Evolutionary conservation across 2,113 vertebrate genomes (phyloP).

Genomic region (Columba livia): DNA sequence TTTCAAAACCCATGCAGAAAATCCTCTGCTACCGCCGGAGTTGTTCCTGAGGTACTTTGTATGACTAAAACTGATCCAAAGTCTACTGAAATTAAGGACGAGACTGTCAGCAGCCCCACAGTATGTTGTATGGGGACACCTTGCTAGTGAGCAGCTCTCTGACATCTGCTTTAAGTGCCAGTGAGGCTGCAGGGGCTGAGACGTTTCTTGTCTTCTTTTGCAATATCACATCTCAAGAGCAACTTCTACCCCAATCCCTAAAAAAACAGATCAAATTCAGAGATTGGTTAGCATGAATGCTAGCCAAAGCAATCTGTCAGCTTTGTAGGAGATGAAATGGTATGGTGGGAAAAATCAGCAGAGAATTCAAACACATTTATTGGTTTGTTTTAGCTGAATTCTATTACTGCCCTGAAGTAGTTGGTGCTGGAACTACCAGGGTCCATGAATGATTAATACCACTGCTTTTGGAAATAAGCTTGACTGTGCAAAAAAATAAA

Average conservation of each 20-base stretch:
- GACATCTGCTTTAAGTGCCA: rapidly evolving
- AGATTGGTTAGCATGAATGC: not conserved
- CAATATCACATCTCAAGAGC: not conserved
- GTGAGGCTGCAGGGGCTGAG: not conserved
- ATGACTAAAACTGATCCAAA: not conserved
- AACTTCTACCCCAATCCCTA: not conserved
- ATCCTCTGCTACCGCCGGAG: not conserved
- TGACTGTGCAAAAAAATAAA: not conserved
- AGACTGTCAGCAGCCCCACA: not conserved
- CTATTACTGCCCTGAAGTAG: not conserved
- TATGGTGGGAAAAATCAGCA: not conserved
- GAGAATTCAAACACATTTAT: not conserved
- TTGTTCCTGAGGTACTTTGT: not conserved
- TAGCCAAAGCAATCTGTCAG: not conserved
- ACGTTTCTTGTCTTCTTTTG: not conserved
- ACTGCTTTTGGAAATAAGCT: not conserved
- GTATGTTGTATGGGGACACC: not conserved
- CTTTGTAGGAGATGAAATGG: not conserved
- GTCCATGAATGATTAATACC: not conserved
- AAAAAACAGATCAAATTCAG: not conserved
- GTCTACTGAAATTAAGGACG: not conserved
- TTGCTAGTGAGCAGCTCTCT: not conserved
- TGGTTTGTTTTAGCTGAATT: conserved; percentile 1
- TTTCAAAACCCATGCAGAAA: conserved; percentile 32
- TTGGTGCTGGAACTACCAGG: not conserved